Conservation (phyloP, 2,113 vertebrate species). For the Macrotus californicus region DNA sequence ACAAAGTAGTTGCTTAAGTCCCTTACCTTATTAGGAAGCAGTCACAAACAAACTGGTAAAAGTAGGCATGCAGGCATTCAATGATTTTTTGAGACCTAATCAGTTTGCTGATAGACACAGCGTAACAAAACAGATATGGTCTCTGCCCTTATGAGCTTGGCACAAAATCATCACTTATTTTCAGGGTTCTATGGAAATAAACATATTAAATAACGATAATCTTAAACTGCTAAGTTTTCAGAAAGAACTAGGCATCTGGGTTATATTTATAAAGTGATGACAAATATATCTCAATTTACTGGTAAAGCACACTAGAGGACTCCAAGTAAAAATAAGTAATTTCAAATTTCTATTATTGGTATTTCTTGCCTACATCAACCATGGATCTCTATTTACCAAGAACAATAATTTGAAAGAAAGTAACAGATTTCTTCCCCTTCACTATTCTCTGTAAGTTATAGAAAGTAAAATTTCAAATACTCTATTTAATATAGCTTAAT, state of each 20-base stretch:
- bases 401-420: slow-evolving; percentile 17
- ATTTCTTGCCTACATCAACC: neutral
- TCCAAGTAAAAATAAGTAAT: neutral
- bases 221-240: neutral
- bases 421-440: neutral
- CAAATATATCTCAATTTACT: neutral
- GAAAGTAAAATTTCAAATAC: neutral
- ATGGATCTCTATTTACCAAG: neutral
- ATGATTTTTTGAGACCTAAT: neutral
- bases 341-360: neutral
- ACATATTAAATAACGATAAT: neutral
- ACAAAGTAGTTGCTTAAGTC: neutral
- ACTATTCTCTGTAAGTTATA: neutral
- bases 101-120: neutral
- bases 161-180: neutral
- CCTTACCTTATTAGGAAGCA: slow-evolving; percentile 10
- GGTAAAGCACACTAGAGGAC: neutral
- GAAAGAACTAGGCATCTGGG: neutral
- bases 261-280: neutral
- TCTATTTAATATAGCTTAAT: neutral
- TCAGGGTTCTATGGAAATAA: neutral
- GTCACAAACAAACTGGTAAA: neutral
- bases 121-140: neutral
- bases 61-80: neutral
- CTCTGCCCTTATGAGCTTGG: neutral